Evolutionary conservation across 2,113 vertebrate genomes (phyloP).

Genomic region (Opisthocomus hoazin): DNA sequence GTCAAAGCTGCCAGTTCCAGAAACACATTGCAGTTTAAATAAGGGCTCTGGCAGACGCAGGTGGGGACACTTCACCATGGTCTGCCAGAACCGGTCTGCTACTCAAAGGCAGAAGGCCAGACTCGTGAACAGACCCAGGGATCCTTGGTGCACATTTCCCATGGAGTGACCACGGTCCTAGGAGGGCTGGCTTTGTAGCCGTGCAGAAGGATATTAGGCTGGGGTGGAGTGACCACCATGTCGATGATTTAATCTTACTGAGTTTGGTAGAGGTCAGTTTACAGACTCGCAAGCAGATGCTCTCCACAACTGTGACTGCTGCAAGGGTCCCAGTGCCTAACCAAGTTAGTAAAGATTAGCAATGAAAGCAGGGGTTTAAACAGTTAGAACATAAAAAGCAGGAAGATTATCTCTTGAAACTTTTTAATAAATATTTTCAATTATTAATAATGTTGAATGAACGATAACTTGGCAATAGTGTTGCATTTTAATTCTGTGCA

Average conservation of each 20-base stretch:
- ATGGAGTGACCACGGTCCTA: fast-evolving
- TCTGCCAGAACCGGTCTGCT: neutral
- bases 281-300: constrained; percentile 16
- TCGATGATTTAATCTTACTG: neutral
- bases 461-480: neutral
- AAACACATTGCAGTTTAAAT: constrained; percentile 11
- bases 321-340: neutral
- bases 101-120: neutral
- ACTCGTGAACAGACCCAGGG: neutral
- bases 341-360: constrained; percentile 11
- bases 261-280: neutral
- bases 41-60: neutral
- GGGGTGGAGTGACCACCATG: neutral
- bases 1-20: neutral
- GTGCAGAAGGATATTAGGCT: neutral
- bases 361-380: neutral
- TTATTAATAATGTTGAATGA: neutral
- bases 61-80: neutral
- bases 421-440: neutral
- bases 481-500: neutral
- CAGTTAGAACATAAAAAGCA: neutral
- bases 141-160: fast-evolving
- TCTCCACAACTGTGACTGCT: neutral
- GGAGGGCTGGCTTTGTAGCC: neutral
- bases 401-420: neutral